phyloP scores from a whole-genome alignment of 2,797 vertebrate species.

The Varecia variegata region DNA sequence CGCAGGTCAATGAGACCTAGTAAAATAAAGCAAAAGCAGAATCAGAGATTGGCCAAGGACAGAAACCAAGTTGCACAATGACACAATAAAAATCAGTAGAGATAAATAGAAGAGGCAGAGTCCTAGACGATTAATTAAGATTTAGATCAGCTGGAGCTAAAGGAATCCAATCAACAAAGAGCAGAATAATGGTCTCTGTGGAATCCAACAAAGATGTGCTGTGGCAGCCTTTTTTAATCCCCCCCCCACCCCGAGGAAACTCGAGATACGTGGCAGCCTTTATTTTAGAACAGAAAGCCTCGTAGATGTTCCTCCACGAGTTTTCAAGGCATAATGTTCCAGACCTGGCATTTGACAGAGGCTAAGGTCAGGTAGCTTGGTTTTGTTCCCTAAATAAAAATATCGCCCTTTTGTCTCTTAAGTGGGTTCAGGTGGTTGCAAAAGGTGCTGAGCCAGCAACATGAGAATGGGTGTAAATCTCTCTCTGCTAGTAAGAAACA shows the following conservation, averaged over 20 bases:
- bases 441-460: slow-evolving; percentile 24
- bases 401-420: background rate
- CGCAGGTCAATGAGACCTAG: background rate
- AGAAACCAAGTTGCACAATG: background rate
- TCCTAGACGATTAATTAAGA: background rate
- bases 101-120: background rate
- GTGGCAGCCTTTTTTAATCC: background rate
- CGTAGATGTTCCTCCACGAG: background rate
- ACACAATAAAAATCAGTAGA: background rate
- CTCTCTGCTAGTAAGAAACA: slow-evolving; percentile 46
- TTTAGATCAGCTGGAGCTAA: background rate
- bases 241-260: background rate
- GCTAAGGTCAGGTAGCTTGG: background rate
- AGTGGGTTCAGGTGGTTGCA: background rate
- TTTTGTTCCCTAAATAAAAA: slow-evolving; percentile 1
- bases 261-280: background rate
- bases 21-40: slow-evolving; percentile 4
- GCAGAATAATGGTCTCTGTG: background rate
- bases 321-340: background rate
- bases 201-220: background rate
- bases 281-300: background rate
- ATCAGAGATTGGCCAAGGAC: background rate
- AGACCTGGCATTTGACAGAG: background rate
- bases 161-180: background rate
- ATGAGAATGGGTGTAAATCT: slow-evolving; percentile 21